Base-by-base conservation (phyloP, 1,140 invertebrate species). In the Aphelenchoides besseyi region DNA sequence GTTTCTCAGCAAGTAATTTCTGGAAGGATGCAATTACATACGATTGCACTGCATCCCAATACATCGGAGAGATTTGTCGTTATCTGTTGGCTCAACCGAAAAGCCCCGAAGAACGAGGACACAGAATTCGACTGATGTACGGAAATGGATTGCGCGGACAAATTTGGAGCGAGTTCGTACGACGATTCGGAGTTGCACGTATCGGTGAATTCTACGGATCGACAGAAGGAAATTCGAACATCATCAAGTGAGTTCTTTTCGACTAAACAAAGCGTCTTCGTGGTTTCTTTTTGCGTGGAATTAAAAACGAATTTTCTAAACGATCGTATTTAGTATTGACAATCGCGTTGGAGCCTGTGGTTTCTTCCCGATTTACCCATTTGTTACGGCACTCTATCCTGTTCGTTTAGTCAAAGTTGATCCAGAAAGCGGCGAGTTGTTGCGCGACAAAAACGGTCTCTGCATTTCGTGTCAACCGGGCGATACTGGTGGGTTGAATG, bases 31-130 rank as follows among this genome's bases (percentile, higher is more conserved):
- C 94, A 84, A 88, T 90, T 48, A 92, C 93, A 82, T 94, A 95
- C 84, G 90, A 95, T 16, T 94, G 92, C 86, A 98, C 95, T 77
- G 94, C 96, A 87, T 89, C 90, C 83, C 95, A 98, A 84, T 98
- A 98, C 84, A 98, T 98, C 82, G 96, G 96, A 12, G 96, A 99
- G 88, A 96, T 98, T 89, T 97, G 94, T 84, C 90, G 96, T 9
- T 99, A 98, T 86, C 89, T 98, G 32, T 86, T 98, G 69, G 91
- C 92, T n/a, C 91, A 93, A 57, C 90, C 91, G 16, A 86, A 88
- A 2, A 89, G 89, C 70, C 87, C 90, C 1, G 88, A 90, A 61
- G 94, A 98, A 81, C 90, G 86, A 16, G 87, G 91, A 63, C 95
- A 98, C 82, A 90, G 89, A 48, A 85, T 98, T 87, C 88, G 91